Evolutionary conservation across 2,113 vertebrate species (phyloP).

Genomic region (Epinephelus cyanopodus): DNA sequence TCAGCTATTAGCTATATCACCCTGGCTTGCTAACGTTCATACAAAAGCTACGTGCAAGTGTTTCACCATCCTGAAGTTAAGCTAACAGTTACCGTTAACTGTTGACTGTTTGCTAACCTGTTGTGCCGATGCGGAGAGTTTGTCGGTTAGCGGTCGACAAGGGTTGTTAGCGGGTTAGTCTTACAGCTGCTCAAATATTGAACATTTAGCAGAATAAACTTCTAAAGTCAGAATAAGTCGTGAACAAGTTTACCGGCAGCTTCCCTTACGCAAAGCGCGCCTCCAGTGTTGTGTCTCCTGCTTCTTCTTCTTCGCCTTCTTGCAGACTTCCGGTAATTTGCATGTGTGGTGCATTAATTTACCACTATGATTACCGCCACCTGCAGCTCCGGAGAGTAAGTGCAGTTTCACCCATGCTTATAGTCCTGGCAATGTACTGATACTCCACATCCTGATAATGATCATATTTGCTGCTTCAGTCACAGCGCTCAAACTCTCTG

Average conservation of each 20-base stretch:
- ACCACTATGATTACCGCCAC: too few relatives aligned
- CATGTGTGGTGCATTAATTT: too few relatives aligned
- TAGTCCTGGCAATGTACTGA: too few relatives aligned
- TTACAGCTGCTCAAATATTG: background rate
- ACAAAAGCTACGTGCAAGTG: too few relatives aligned
- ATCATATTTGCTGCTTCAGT: too few relatives aligned
- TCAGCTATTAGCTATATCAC: background rate
- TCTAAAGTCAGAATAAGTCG: accelerated
- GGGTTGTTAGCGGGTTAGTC: background rate
- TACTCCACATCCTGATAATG: too few relatives aligned
- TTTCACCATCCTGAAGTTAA: background rate
- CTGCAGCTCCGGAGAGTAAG: conserved; percentile 17
- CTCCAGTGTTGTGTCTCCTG: background rate
- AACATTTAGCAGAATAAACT: accelerated
- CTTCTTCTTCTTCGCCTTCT: background rate
- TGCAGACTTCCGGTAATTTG: background rate
- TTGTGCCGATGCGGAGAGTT: background rate
- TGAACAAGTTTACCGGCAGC: background rate
- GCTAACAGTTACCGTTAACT: background rate
- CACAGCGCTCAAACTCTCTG: too few relatives aligned
- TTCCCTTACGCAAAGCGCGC: background rate
- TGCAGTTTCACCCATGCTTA: background rate
- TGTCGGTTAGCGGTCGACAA: background rate
- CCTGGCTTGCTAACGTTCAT: background rate
- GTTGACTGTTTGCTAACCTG: background rate